Evolutionary conservation across 2,113 vertebrate genomes (phyloP).

Genomic region (Salvelinus alpinus): DNA sequence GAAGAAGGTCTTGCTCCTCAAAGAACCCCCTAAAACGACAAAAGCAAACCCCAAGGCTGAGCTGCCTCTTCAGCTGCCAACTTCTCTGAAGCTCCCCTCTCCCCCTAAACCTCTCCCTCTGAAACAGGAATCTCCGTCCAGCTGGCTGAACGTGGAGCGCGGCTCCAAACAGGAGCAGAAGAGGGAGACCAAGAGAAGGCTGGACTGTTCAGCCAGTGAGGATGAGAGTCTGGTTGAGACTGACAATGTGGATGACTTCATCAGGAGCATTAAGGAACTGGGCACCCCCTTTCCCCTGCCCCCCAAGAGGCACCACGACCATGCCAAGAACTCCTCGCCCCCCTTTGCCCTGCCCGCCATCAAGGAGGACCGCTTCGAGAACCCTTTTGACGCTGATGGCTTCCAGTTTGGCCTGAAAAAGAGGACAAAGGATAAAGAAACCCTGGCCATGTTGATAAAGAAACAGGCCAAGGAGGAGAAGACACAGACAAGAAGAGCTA

Average conservation of each 20-base stretch:
- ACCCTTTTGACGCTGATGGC: slow-evolving; percentile 81
- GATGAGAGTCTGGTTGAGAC: slow-evolving; percentile 74
- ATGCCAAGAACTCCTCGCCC: slow-evolving; percentile 76
- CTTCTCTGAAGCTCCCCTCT: slow-evolving; percentile 24
- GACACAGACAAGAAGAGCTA: slow-evolving; percentile 70
- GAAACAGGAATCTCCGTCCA: slow-evolving; percentile 51
- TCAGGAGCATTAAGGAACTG: slow-evolving; percentile 86
- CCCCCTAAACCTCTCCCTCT: slow-evolving; percentile 41
- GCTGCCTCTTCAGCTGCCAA: slow-evolving; percentile 29
- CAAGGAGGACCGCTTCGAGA: slow-evolving; percentile 88
- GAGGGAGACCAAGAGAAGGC: slow-evolving; percentile 52
- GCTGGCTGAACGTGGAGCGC: slow-evolving; percentile 67
- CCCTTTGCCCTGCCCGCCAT: slow-evolving; percentile 88
- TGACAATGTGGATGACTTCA: slow-evolving; percentile 84
- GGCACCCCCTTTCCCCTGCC: slow-evolving; percentile 83
- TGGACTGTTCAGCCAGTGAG: slow-evolving; percentile 72
- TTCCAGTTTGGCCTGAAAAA: slow-evolving; percentile 87
- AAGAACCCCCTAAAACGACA: slow-evolving; percentile 17
- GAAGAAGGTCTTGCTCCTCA: slow-evolving; percentile 5
- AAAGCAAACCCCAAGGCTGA: slow-evolving; percentile 1
- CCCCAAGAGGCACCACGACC: slow-evolving; percentile 82
- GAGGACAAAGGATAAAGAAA: slow-evolving; percentile 59
- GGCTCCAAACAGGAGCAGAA: slow-evolving; percentile 43
- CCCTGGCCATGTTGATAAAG: slow-evolving; percentile 79
- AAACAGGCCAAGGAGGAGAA: slow-evolving; percentile 80